phyloP scores from a whole-genome alignment of 2,113 vertebrate genomes.

The Coracopsis vasa region DNA sequence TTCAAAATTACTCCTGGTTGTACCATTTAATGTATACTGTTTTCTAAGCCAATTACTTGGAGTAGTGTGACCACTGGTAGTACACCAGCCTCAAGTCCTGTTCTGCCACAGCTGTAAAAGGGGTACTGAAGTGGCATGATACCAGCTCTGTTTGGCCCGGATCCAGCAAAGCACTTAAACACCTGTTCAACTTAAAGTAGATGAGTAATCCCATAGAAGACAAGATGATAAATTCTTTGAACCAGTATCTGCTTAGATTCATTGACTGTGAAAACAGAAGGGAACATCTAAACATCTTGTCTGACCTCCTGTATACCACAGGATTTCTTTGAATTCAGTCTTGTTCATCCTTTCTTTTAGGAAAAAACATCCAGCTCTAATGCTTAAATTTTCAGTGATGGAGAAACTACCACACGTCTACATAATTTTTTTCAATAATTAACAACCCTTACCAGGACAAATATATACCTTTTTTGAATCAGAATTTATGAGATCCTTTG shows the following conservation, averaged over 20 bases:
- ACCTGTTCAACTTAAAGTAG: constrained; percentile 31
- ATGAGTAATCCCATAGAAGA: constrained; percentile 35
- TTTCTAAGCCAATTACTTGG: neutral
- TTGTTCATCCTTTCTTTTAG: neutral
- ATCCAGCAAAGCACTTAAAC: constrained; percentile 46
- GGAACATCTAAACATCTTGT: constrained; percentile 37
- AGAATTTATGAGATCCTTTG: neutral
- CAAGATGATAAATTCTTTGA: constrained; percentile 41
- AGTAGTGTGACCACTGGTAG: neutral
- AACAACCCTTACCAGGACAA: neutral
- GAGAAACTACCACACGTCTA: neutral
- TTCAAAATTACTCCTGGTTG: neutral
- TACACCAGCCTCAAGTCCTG: neutral
- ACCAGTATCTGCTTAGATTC: constrained; percentile 3
- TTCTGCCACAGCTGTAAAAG: neutral
- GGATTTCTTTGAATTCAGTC: neutral
- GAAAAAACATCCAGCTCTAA: neutral
- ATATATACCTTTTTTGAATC: neutral
- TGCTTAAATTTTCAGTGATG: neutral
- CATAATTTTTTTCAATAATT: neutral
- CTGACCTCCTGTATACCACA: neutral
- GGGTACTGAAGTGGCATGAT: neutral
- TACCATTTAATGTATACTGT: neutral
- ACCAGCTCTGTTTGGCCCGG: neutral
- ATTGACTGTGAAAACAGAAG: constrained; percentile 18